Evolutionary conservation across 2,797 vertebrate genomes (phyloP), one percentile per base, ranked within the genome.

Genomic region (Urocyon cinereoargenteus): DNA sequence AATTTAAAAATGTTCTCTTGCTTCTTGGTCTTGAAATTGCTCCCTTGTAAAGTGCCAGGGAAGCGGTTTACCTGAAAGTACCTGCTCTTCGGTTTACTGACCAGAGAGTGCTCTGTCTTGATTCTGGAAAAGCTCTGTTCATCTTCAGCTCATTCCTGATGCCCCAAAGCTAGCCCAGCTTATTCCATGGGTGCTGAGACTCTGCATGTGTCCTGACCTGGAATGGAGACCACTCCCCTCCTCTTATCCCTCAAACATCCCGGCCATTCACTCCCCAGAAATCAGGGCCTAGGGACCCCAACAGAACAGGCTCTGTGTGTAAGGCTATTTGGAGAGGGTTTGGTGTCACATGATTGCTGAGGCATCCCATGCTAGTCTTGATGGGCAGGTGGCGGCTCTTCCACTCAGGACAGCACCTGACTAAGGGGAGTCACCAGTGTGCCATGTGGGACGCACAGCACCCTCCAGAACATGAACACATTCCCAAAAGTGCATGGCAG

Each of bases 151-250:
- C 26, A 28, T 5, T 22, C 78, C 49, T 16, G 49, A 75, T 16
- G 3, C 21, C 28, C 24, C 49, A 28, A 28, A 11, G 49, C 11
- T 3, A 28, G 85, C 14, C 57, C 2, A 1, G 7, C 15, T 11
- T 1, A 11, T 2, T 45, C 49, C 16, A 3, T 0, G 1, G 68
- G 49, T 7, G 19, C 62, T 40, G 14, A 34, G 51, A n/a, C 62
- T n/a, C 21, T 28, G 45, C 12, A 1, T 0, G 1, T 1, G 1
- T 31, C 0, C 18, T 6, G 19, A 26, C 26, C 18, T 2, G 18
- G 36, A 36, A 36, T 6, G 68, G 78, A 70, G 53, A 77, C 51
- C 9, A 0, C 0, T 40, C 8, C 81, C 26, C n/a, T 12, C 14
- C 40, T n/a, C 21, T 7, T 8, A 3, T 5, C 51, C n/a, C 0